Evolutionary conservation across 2,797 vertebrate genomes (phyloP), one percentile per base, ranked within the genome.

Genomic region (Sebastolobus altivelis): DNA sequence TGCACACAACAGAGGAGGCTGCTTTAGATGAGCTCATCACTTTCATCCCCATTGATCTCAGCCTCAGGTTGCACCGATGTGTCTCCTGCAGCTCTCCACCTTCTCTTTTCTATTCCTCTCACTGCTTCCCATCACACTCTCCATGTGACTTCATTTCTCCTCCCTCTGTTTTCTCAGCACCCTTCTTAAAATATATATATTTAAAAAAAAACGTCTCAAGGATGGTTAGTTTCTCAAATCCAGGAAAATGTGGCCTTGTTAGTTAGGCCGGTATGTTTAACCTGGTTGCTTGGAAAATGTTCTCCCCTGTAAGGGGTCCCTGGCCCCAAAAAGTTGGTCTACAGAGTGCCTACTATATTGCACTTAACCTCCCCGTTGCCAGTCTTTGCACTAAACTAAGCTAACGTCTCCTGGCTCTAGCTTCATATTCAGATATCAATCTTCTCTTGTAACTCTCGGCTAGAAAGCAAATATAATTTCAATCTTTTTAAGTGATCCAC

Each of bases 1-100:
- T 6, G 11, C 43, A 55, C 55, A 59, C 66, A 79, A 40, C 62
- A 72, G 46, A 83, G 62, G 79, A 72, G 63, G 81, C 75, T 35
- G 68, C 72, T 79, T 68, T 25, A 77, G 71, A 83, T 81, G 84
- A 88, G 73, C 80, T 87, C 79, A 87, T 85, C 80, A 62, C 85
- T 75, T 83, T 76, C 82, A 83, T 78, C 80, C 67, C 31, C 72
- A 20, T 13, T 89, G 87, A 86, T 84, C 68, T 86, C 75, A 88
- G 83, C 85, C 85, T 65, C 33, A 3, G 82, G 85, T 65, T 72
- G 22, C 55, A 10, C 27, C 59, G 54, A 72, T 71, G 27, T 14
- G n/a, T 77, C 83, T 85, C 61, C 67, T 38, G 66, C 86, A 62
- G 54, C 63, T 60, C 70, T 33, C 46, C 76, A 5, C 22, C 62